Base-by-base conservation (phyloP, 2,888 invertebrate species). In the Heliconius erato region DNA sequence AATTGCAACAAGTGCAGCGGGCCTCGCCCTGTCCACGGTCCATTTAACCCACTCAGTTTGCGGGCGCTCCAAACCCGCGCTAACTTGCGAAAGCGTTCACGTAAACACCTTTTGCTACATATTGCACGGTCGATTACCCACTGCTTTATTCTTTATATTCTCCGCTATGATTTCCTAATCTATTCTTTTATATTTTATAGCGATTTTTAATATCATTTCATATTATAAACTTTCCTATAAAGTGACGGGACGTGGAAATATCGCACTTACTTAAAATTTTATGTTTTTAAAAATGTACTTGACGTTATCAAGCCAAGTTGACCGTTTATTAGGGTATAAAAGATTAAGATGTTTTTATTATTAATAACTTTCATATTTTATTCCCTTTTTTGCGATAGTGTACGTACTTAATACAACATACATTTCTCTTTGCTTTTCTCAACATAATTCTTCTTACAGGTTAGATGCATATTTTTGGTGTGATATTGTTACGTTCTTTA, bases 1-100 rank as follows among this genome's bases (percentile, higher is more conserved):
- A 93, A 94, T 94, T 95, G 94, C 94, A 95, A 94, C 94, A 95
- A 95, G 93, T 95, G 94, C 95, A 95, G 84, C 90, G 91, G 90
- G 91, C 89, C 89, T 89, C 89, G 91, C 87, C 88, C 89, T 90
- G 92, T 91, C 92, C 92, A 92, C 92, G 93, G 90, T 94, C 93
- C 93, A 94, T 94, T 95, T 92, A 95, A 95, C 92, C 90, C 92
- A 93, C 93, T 94, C 92, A 89, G 89, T 89, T 89, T 89, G 90
- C 89, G 90, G 89, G 88, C 86, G 90, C 88, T 90, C 89, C 89
- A 86, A 91, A 90, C 90, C 90, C 88, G 86, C 86, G 87, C 88
- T 87, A 89, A 89, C 89, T 89, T 87, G 83, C 84, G 79, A 80
- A 82, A 79, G 88, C 89, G 87, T 89, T 89, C 88, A 86, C 89